A percentile compares a stretch with the other conserved stretches of the same genome.
These are phyloP conservation scores for Geopemphigus sp. DNA, from an alignment of 1,140 invertebrate species.

Conservation along the genomic window DNA sequence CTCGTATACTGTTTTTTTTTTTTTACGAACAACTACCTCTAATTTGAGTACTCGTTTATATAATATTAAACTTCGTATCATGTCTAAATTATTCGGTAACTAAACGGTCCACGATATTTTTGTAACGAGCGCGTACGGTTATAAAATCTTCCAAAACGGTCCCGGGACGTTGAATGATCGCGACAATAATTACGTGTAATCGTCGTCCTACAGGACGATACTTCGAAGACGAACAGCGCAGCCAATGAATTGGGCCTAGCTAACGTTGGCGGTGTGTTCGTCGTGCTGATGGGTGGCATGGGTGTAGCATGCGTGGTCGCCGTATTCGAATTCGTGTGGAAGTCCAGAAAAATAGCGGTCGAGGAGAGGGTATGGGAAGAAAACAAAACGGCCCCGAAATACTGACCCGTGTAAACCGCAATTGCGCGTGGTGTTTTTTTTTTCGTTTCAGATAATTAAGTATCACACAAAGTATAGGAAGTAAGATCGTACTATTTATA, in stretches of 20 bases:
- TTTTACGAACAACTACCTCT: too few relatives aligned
- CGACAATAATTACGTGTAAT: neutral
- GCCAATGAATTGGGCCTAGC: conserved; percentile 83
- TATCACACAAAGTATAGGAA: conserved; percentile 40
- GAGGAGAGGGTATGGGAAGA: conserved; percentile 71
- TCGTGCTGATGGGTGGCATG: conserved; percentile 89
- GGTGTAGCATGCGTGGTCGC: conserved; percentile 83
- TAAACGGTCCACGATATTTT: too few relatives aligned
- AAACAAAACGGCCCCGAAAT: neutral
- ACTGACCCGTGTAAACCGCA: too few relatives aligned
- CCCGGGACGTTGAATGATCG: too few relatives aligned
- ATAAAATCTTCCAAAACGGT: too few relatives aligned
- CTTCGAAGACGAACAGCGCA: conserved; percentile 77
- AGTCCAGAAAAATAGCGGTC: conserved; percentile 84
- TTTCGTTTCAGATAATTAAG: conserved; percentile 28
- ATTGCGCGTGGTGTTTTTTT: neutral
- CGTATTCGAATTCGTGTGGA: conserved; percentile 90
- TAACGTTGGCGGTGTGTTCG: conserved; percentile 93
- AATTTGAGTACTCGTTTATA: too few relatives aligned
- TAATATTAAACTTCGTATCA: too few relatives aligned
- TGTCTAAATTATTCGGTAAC: too few relatives aligned
- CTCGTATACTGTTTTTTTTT: too few relatives aligned
- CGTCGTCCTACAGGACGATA: conserved; percentile 66
- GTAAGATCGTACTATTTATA: too few relatives aligned
- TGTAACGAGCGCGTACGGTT: too few relatives aligned